Evolutionary conservation across 2,888 invertebrate genomes (phyloP), one percentile per base, ranked within the genome.

Genomic region (Cataglyphis albicans): DNA sequence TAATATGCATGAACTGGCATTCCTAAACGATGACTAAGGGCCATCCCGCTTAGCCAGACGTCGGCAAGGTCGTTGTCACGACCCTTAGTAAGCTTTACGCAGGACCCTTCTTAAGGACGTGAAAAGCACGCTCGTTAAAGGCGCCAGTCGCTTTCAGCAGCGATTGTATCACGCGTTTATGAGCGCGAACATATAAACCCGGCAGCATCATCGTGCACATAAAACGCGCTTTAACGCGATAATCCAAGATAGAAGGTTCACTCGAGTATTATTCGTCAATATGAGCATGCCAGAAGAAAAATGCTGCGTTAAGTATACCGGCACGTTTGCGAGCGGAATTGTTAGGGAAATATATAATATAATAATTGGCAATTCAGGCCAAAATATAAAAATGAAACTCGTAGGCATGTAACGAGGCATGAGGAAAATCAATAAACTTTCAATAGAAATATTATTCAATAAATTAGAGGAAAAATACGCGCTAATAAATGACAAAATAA

Each of bases 11-110:
- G 82, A 75, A 84, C 82, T 86, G 87, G 86, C 91, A 91, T 91
- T 92, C 91, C 91, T 89, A 18, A 65, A 64, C 84, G 91, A 91
- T 92, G 92, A 92, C 91, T 92, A 92, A 92, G 91, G 89, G 84
- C 88, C 88, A 76, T 84, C 78, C 84, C 84, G 44, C 21, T 74
- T 67, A 72, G 76, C 15, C 65, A 78, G 72, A 81, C 83, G 86
- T 90, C 88, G 88, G 85, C 91, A 91, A 92, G 90, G 89, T 88
- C 89, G 90, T 89, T 87, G 88, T 89, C 85, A 84, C 85, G 89
- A 88, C 88, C 87, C 88, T 91, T 84, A 85, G 72, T 84, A 78
- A 81, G 82, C 73, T 86, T 90, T 84, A 82, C 85, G 82, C 82
- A 87, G 74, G 81, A 81, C 55, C 85, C 63, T 82, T 82, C 81